Conservation (phyloP, 2,888 invertebrate genomes). For the Lamellibrachia columna region DNA sequence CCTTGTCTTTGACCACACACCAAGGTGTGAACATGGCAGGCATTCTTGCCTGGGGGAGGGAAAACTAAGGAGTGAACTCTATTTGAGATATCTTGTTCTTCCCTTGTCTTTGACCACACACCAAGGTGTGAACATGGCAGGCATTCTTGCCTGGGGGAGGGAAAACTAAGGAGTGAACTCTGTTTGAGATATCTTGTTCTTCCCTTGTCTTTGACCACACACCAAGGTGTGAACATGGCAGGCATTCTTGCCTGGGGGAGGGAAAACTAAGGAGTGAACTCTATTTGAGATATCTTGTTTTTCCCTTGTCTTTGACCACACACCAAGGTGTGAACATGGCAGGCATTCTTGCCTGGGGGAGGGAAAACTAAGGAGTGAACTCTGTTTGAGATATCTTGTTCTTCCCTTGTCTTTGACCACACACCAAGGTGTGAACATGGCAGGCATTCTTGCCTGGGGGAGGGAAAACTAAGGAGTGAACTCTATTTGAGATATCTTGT, state of each 20-base stretch:
- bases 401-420: not conserved
- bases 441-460: not conserved
- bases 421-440: not conserved
- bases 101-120: not conserved
- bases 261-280: not conserved
- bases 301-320: not conserved
- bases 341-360: not conserved
- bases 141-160: not conserved
- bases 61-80: not conserved
- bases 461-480: not conserved
- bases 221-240: not conserved
- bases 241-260: not conserved
- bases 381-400: not conserved
- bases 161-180: not conserved
- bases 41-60: not conserved
- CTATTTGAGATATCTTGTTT: not conserved
- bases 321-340: not conserved
- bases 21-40: not conserved
- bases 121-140: not conserved
- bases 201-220: not conserved
- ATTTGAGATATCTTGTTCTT: not conserved
- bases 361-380: not conserved
- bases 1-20: not conserved
- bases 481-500: not conserved
- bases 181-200: not conserved